Evolutionary conservation across 2,888 invertebrate species (phyloP), one percentile per base, ranked within the genome.

Genomic region (Chrysolina americana): DNA sequence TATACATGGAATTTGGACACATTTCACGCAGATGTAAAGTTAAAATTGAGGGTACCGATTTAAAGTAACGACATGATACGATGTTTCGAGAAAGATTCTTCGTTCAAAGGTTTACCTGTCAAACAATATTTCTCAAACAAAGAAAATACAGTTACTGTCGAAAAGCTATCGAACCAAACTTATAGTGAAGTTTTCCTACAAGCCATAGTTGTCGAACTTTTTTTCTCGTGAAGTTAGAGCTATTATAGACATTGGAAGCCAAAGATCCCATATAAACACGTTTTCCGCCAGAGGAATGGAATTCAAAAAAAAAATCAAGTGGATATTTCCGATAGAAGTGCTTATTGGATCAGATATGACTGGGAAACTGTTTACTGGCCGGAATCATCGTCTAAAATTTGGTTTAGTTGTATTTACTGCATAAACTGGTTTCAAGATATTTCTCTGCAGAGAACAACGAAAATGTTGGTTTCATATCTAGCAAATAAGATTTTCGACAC

Each of bases 331-430:
- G 28, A 28, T 28, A 28, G 28, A 28, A 28, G 28, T 28, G 2
- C 28, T 28, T 28, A 28, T 28, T 28, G 28, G 28, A 28, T 28
- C 28, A 3, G 28, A 28, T 28, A 5, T 28, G 2, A 5, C 28
- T 3, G 28, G 28, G 5, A 28, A 28, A 28, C 5, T 28, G 28
- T 28, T 28, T 28, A 28, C 28, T 28, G 28, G 28, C 28, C 28
- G 28, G 5, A 28, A 28, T 28, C 28, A 28, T 28, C 28, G 28
- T 3, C 5, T 28, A 5, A 28, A 28, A 28, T 28, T 2, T 28
- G 28, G 28, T 28, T 28, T 28, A 28, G 28, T 28, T 28, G 83
- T 84, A 2, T 83, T 84, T 59, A 83, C 83, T 66, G 83, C 82
- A 0, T 84, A 83, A 2, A 59, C 23, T 59, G 59, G 59, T 59